A percentile compares a stretch with the other conserved stretches of the same genome.
These are phyloP conservation scores for Adoxophyes honmai DNA, from an alignment of 1,140 invertebrate genomes.

Conservation along the genomic window DNA sequence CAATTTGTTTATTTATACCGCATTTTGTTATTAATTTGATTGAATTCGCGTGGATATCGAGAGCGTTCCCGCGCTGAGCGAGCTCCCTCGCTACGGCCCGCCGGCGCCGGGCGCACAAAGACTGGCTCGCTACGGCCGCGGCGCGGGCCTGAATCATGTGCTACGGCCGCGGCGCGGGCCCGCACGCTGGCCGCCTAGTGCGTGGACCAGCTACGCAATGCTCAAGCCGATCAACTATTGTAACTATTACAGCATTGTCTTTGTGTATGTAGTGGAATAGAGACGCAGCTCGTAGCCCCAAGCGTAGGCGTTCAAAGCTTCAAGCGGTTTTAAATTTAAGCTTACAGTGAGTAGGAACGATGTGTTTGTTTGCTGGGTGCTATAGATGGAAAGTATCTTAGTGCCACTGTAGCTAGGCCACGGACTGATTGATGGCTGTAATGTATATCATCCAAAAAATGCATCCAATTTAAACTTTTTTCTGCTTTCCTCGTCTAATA, in stretches of 20 bases:
- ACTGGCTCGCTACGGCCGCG: slow-evolving; percentile 6
- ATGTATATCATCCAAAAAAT: neutral
- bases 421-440: neutral
- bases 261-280: neutral
- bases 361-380: too few species aligned
- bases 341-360: neutral
- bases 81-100: slow-evolving; percentile 6
- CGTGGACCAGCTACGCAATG: neutral
- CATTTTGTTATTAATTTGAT: slow-evolving; percentile 1
- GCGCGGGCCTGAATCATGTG: slow-evolving; percentile 15
- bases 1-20: neutral
- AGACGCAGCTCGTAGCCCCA: neutral
- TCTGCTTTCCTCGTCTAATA: neutral
- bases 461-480: neutral
- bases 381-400: too few species aligned
- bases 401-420: too few species aligned
- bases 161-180: slow-evolving; percentile 4
- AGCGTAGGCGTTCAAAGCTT: neutral
- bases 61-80: slow-evolving; percentile 1
- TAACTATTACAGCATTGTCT: neutral
- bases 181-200: neutral
- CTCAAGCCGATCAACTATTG: neutral
- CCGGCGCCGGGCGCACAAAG: neutral
- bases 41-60: neutral
- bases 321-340: neutral